Evolutionary conservation across 2,797 vertebrate genomes (phyloP).

Genomic region (Platalea minor): DNA sequence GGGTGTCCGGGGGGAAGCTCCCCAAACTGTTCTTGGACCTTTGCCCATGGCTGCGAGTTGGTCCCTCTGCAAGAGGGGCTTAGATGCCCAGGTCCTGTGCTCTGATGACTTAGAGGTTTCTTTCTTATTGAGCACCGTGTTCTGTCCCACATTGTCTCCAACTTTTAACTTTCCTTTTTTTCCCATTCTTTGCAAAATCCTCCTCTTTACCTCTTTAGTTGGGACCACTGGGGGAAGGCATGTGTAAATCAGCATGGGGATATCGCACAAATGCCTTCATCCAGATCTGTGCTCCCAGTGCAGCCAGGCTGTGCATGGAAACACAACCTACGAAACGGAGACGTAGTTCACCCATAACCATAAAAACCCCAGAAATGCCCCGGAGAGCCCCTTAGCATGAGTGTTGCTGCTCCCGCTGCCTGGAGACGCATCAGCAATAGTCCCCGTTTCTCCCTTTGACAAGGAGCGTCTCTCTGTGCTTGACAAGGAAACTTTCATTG

Average conservation of each 20-base stretch:
- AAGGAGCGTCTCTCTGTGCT: neutral
- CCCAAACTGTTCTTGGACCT: neutral
- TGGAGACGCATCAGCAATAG: neutral
- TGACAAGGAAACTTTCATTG: neutral
- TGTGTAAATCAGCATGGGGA: neutral
- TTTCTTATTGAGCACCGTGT: fast-evolving
- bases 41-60: neutral
- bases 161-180: neutral
- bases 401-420: neutral
- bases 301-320: neutral
- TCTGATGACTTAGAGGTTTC: neutral
- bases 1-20: neutral
- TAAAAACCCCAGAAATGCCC: neutral
- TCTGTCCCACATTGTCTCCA: neutral
- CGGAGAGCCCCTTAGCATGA: fast-evolving
- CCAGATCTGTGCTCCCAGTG: fast-evolving
- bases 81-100: neutral
- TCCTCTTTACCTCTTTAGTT: neutral
- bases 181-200: neutral
- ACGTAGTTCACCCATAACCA: fast-evolving
- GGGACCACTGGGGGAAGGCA: fast-evolving
- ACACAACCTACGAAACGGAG: fast-evolving
- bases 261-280: neutral
- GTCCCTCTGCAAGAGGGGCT: neutral
- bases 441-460: neutral